Conservation (phyloP, 2,888 invertebrate species). For the Lutraria lutraria region DNA sequence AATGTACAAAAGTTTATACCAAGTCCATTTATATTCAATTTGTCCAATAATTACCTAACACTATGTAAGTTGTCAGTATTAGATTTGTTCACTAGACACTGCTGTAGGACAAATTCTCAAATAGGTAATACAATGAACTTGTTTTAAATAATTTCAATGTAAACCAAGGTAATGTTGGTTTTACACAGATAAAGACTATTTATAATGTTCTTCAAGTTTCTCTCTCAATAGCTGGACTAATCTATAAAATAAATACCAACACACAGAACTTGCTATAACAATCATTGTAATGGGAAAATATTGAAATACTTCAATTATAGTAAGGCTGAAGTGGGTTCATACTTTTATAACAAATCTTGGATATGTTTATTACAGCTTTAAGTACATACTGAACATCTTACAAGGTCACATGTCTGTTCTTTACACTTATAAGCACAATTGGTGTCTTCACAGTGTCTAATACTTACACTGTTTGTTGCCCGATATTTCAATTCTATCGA, state of each 20-base stretch:
- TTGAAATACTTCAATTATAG: not conserved
- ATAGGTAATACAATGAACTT: not conserved
- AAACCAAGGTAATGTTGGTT: slow-evolving; percentile 6
- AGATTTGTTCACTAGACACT: not conserved
- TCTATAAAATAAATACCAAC: not conserved
- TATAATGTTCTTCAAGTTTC: too few relatives aligned
- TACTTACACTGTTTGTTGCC: too few relatives aligned
- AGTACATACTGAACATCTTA: not conserved
- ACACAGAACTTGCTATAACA: not conserved
- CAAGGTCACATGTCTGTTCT: not conserved
- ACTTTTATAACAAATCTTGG: not conserved
- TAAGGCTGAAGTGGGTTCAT: not conserved
- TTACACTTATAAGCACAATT: too few relatives aligned
- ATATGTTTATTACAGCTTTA: not conserved
- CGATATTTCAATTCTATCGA: too few relatives aligned
- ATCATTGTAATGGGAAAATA: slow-evolving; percentile 5
- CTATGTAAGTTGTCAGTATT: not conserved
- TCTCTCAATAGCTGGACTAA: not conserved
- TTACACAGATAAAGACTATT: slow-evolving; percentile 11
- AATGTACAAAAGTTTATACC: not conserved
- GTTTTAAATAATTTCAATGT: not conserved
- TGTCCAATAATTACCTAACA: not conserved
- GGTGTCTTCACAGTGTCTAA: too few relatives aligned
- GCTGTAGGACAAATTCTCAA: not conserved
- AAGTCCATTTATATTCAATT: not conserved